Percentiles rank a stretch among this genome's conserved stretches.
These are phyloP conservation scores for Buteo buteo DNA, from an alignment of 2,113 vertebrate genomes.

Conservation along the genomic window DNA sequence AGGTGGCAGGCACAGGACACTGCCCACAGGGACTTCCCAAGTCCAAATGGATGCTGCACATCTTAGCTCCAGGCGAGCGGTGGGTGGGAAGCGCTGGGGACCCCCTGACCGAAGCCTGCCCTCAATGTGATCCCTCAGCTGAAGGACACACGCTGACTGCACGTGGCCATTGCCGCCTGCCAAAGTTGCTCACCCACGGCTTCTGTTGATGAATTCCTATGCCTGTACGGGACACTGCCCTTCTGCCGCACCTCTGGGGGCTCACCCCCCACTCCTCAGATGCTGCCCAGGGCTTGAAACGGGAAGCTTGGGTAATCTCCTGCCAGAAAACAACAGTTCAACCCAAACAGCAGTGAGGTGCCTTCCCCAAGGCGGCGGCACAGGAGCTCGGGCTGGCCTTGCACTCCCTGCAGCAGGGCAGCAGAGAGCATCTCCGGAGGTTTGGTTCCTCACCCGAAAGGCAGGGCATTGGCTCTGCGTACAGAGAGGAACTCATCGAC, in stretches of 20 bases:
- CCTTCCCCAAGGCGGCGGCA: background rate
- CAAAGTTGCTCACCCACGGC: background rate
- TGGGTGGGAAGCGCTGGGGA: background rate
- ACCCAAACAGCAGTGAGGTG: background rate
- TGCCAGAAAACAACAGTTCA: background rate
- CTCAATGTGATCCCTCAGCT: background rate
- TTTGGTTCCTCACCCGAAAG: background rate
- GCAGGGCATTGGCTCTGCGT: fast-evolving
- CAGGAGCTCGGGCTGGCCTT: fast-evolving
- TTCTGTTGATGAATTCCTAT: background rate
- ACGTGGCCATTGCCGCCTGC: background rate
- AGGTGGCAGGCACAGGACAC: background rate
- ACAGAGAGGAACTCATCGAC: background rate
- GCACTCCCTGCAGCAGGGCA: background rate
- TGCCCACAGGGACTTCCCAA: background rate
- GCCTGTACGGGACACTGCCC: background rate
- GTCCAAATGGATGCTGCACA: background rate
- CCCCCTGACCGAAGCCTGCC: background rate
- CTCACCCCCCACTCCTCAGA: background rate
- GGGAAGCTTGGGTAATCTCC: background rate
- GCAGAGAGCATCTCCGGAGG: background rate
- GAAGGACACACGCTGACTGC: background rate
- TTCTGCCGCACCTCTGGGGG: background rate
- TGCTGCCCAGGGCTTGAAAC: background rate
- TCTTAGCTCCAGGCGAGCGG: background rate